Evolutionary conservation across 2,888 invertebrate genomes (phyloP).

Genomic region (Panopea generosa): DNA sequence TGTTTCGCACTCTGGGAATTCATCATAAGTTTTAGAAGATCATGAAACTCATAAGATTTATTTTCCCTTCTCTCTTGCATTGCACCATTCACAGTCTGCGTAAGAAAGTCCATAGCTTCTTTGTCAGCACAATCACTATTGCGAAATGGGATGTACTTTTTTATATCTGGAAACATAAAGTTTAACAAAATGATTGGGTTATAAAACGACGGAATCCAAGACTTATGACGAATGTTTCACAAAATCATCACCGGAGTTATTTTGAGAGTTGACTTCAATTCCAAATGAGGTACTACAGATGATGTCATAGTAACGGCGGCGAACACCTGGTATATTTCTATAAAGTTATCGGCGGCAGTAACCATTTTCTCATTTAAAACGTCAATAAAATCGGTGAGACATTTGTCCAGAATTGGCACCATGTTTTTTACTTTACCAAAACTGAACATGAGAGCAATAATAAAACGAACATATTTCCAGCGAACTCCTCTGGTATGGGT

Average conservation of each 20-base stretch:
- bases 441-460: conserved; percentile 38
- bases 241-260: conserved; percentile 54
- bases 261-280: conserved; percentile 61
- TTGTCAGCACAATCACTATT: too few species aligned
- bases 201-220: conserved; percentile 14
- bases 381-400: conserved; percentile 50
- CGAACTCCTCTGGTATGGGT: conserved; percentile 43
- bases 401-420: too few species aligned
- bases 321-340: conserved; percentile 46
- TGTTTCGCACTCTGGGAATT: conserved; percentile 4
- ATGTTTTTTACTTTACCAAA: too few species aligned
- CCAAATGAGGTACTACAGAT: too few species aligned
- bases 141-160: too few species aligned
- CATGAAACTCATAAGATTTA: conserved; percentile 1
- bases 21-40: conserved; percentile 50
- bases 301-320: conserved; percentile 61
- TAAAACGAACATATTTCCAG: conserved; percentile 59
- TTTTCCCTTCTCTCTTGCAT: conserved; percentile 37
- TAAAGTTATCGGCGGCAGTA: conserved; percentile 7
- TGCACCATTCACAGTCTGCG: conserved; percentile 34
- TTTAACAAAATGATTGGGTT: conserved; percentile 33
- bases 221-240: conserved; percentile 54
- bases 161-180: conserved; percentile 44
- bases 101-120: conserved; percentile 39
- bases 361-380: conserved; percentile 23